Base-by-base conservation (phyloP, 2,888 invertebrate genomes). In the Copidosoma aretas region DNA sequence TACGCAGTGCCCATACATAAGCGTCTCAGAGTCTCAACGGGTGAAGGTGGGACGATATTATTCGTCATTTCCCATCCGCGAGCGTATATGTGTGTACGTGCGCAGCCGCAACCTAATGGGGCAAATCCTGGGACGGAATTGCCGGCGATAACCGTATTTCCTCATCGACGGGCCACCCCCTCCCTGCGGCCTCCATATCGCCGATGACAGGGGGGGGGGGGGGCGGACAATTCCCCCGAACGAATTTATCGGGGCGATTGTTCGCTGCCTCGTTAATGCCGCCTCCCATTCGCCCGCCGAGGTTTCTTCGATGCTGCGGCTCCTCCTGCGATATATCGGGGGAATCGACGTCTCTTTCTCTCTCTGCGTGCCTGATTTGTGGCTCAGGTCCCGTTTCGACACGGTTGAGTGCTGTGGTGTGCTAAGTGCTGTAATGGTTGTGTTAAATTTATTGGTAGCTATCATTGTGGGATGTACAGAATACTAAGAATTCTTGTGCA, bases 131-230 rank as follows among this genome's bases (percentile, higher is more conserved):
- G 64, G 32, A 25, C n/a, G 57, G 64, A 72, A 72, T 67, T 69
- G 64, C 39, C 71, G 51, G 56, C 67, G 64, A 69, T 72, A 72
- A 72, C 69, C 69, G 64, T 72, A 72, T 72, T 72, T 72, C 46
- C 69, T 72, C 64, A 69, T 71, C 62, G 65, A 22, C 60, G 17
- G 59, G 56, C n/a, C 12, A n/a, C 19, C n/a, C 4, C 32, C 39
- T 19, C 32, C 46, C n/a, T 32, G n/a, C 15, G 1, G 39, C 53
- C 41, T n/a, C 61, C 22, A 25, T 43, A 10, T n/a, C 57, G 62
- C 1, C 60, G 70, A 67, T 67, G 70, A 67, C 60, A 60, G 21
- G 32, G 32, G 32, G 32, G 8, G 32, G 32, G 32, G 32, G 3
- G 32, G 32, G 32, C 4, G 3, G 21, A 22, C 57, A 52, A 46